phyloP scores from a whole-genome alignment of 2,888 invertebrate genomes.

The Micoletzkya japonica region DNA sequence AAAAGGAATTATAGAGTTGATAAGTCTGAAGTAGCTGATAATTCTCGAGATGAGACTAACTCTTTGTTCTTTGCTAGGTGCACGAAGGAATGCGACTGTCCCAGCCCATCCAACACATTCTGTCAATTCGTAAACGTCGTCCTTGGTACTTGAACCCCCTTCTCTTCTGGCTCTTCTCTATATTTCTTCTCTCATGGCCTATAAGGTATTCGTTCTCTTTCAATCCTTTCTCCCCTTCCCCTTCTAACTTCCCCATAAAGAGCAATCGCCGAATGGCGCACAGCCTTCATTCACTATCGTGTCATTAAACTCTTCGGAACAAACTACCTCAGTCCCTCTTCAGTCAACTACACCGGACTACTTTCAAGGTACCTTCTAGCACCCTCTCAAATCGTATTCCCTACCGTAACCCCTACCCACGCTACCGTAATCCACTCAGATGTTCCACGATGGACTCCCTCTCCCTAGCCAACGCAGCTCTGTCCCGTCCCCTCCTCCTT shows the following conservation, averaged over 20 bases:
- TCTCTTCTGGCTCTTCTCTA: slow-evolving; percentile 69
- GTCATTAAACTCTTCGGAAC: slow-evolving; percentile 72
- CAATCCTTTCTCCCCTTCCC: not conserved
- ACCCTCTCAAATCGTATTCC: slow-evolving; percentile 19
- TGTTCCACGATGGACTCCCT: slow-evolving; percentile 24
- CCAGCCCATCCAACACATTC: slow-evolving; percentile 61
- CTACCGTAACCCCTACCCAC: not conserved
- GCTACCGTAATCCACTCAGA: not conserved
- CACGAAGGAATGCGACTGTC: slow-evolving; percentile 78
- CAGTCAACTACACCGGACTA: slow-evolving; percentile 62
- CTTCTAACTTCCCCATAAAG: no score
- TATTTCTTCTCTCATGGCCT: slow-evolving; percentile 81
- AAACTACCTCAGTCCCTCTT: slow-evolving; percentile 65
- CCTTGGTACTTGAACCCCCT: slow-evolving; percentile 22
- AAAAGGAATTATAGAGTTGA: no score
- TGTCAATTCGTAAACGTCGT: not conserved
- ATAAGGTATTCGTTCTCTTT: slow-evolving; percentile 67
- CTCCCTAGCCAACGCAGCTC: not conserved
- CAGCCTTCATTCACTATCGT: slow-evolving; percentile 80
- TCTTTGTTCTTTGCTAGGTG: no score
- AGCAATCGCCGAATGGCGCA: slow-evolving; percentile 79
- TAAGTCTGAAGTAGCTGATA: not conserved
- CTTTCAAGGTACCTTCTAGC: slow-evolving; percentile 41
- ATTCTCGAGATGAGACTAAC: not conserved
- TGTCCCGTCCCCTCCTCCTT: slow-evolving; percentile 21